phyloP scores from a whole-genome alignment of 2,797 vertebrate genomes.

The Enoplosus armatus region DNA sequence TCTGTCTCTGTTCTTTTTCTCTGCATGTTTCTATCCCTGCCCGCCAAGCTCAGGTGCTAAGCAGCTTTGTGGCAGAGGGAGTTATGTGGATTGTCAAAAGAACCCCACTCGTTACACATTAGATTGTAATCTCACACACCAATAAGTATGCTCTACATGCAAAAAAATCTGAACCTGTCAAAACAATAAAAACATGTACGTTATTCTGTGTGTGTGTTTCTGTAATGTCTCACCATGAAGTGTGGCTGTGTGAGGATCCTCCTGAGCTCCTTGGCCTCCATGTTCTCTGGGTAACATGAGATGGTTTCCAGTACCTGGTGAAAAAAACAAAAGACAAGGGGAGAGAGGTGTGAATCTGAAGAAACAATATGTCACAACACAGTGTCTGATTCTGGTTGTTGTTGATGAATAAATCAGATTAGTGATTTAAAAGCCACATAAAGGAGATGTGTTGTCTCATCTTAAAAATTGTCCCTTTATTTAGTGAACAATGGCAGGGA shows the following conservation, averaged over 20 bases:
- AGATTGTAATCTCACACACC: slow-evolving; percentile 29
- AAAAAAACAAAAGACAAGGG: not conserved
- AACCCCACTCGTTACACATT: slow-evolving; percentile 41
- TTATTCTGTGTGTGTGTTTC: not conserved
- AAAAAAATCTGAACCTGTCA: not conserved
- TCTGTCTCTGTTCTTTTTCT: not conserved
- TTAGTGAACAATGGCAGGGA: not conserved
- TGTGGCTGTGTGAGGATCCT: slow-evolving; percentile 98
- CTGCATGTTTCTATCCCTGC: slow-evolving; percentile 26
- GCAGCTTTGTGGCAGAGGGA: slow-evolving; percentile 70
- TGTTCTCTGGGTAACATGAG: slow-evolving; percentile 96
- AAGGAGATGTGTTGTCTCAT: not conserved
- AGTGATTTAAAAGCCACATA: not conserved
- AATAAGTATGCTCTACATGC: not conserved
- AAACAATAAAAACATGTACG: not conserved
- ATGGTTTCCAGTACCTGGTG: slow-evolving; percentile 95
- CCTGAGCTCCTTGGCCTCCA: slow-evolving; percentile 95
- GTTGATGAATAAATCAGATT: not conserved
- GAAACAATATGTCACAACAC: not conserved
- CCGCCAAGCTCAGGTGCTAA: slow-evolving; percentile 70
- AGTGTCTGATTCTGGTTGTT: not conserved
- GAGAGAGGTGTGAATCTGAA: not conserved
- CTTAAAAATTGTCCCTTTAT: not conserved
- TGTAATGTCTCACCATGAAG: slow-evolving; percentile 91
- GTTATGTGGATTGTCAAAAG: slow-evolving; percentile 50